phyloP scores from a whole-genome alignment of 2,797 vertebrate genomes.

The Eupleurogrammus muticus region DNA sequence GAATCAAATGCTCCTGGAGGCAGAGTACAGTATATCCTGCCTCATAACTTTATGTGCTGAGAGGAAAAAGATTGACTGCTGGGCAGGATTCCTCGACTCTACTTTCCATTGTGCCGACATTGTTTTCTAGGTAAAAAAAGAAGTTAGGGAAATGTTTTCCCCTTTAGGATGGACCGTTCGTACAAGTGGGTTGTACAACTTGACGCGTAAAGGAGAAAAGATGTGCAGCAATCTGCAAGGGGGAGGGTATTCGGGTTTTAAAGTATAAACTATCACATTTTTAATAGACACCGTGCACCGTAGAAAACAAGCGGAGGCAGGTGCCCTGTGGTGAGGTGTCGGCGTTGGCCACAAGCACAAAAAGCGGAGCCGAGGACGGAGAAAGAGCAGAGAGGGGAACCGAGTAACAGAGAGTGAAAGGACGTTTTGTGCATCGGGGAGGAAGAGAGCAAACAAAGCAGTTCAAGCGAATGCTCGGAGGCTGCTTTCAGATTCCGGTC shows the following conservation, averaged over 20 bases:
- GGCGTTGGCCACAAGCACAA: slow-evolving; percentile 20
- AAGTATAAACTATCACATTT: not conserved
- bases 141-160: no score
- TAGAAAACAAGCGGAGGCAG: not conserved
- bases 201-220: no score
- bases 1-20: no score
- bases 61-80: no score
- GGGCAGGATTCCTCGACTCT: no score
- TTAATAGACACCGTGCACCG: not conserved
- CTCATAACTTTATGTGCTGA: no score
- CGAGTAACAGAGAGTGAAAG: slow-evolving; percentile 6
- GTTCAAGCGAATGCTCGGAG: slow-evolving; percentile 53
- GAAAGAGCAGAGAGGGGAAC: slow-evolving; percentile 24
- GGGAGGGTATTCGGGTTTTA: not conserved
- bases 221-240: not conserved
- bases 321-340: not conserved
- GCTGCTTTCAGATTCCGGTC: slow-evolving; percentile 34
- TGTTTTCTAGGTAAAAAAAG: no score
- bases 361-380: slow-evolving; percentile 29
- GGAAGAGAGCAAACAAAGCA: slow-evolving; percentile 43
- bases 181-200: no score
- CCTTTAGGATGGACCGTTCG: no score
- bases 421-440: slow-evolving; percentile 5
- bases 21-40: no score
- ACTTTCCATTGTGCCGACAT: no score